phyloP scores from a whole-genome alignment of 2,113 vertebrate species.

The Chionis minor region DNA sequence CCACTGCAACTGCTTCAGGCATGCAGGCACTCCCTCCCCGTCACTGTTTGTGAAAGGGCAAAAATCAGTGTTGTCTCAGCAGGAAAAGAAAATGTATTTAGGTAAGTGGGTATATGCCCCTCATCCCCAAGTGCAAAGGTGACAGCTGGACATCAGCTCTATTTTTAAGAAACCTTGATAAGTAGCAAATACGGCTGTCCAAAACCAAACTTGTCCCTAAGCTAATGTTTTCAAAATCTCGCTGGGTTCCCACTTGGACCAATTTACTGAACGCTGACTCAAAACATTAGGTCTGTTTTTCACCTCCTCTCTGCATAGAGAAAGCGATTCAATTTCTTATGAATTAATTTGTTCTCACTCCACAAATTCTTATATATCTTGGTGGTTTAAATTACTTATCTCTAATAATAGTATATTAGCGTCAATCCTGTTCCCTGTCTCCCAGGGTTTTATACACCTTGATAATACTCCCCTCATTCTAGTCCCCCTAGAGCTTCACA shows the following conservation, averaged over 20 bases:
- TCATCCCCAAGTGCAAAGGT: not conserved
- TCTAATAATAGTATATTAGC: not conserved
- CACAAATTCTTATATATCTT: not conserved
- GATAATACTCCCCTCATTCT: not conserved
- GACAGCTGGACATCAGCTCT: not conserved
- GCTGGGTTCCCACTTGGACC: not conserved
- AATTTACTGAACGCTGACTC: not conserved
- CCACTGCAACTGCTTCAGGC: not conserved
- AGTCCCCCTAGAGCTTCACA: not conserved
- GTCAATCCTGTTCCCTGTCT: not conserved
- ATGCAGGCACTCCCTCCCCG: not conserved
- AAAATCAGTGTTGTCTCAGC: not conserved
- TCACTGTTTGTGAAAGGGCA: not conserved
- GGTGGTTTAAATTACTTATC: slow-evolving; percentile 15
- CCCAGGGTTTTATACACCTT: not conserved
- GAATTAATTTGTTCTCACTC: not conserved
- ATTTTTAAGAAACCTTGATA: not conserved
- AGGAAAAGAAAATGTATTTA: not conserved
- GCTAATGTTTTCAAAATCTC: not conserved
- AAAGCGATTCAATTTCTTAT: slow-evolving; percentile 14
- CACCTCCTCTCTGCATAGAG: not conserved
- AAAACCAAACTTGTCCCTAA: not conserved
- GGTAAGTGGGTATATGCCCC: not conserved
- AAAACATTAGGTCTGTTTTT: not conserved
- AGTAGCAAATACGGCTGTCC: not conserved